These are phyloP conservation scores for Calephelis nemesis DNA, from an alignment of 1,140 invertebrate species.

Conservation along the genomic window DNA sequence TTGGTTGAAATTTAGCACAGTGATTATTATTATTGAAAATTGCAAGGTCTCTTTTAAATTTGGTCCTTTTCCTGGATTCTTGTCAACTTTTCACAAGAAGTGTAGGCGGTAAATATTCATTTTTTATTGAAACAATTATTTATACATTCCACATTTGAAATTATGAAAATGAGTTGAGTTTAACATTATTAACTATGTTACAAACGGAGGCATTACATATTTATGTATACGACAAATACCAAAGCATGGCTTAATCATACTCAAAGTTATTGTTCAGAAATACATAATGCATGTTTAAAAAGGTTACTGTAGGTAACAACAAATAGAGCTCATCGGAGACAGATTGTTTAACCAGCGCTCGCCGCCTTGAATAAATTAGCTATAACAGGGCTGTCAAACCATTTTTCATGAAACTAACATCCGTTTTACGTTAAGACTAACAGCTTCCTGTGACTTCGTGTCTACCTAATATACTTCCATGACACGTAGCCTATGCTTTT, in stretches of 20 bases:
- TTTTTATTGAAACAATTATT: background rate
- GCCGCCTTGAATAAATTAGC: slow-evolving; percentile 42
- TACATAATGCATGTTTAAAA: slow-evolving; percentile 16
- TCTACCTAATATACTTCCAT: too few relatives aligned
- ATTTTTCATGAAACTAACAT: too few relatives aligned
- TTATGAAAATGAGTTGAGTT: slow-evolving; percentile 2
- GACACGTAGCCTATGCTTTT: too few relatives aligned
- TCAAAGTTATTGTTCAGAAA: slow-evolving; percentile 12
- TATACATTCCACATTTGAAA: slow-evolving; percentile 4
- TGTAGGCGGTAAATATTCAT: too few relatives aligned
- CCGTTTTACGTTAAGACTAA: too few relatives aligned
- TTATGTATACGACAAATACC: slow-evolving; percentile 13
- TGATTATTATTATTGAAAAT: too few relatives aligned
- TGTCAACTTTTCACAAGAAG: too few relatives aligned
- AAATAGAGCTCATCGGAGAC: slow-evolving; percentile 65
- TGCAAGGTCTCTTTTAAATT: too few relatives aligned
- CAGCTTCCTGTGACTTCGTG: too few relatives aligned
- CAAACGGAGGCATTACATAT: slow-evolving; percentile 4
- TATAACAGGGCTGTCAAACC: background rate
- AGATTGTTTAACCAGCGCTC: slow-evolving; percentile 58
- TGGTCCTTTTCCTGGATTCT: too few relatives aligned
- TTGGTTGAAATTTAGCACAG: too few relatives aligned
- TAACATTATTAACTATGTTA: slow-evolving; percentile 9
- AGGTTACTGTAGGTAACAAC: slow-evolving; percentile 42
- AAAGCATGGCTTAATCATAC: slow-evolving; percentile 9